Conservation (phyloP, 1,140 invertebrate species). For the Carposina sasakii region DNA sequence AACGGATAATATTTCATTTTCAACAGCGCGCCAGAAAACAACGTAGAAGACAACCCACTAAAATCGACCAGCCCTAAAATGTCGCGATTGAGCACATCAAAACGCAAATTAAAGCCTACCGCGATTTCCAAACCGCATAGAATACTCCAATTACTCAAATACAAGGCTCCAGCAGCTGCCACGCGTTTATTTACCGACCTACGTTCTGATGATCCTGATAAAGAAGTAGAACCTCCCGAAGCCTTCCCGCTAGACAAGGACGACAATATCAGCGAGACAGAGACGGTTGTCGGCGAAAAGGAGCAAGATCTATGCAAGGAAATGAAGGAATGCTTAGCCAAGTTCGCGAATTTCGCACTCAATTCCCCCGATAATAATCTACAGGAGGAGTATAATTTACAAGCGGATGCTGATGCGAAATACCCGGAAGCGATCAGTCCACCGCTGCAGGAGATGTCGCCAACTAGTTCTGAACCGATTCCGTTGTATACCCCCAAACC, state of each 20-base stretch:
- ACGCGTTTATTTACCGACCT: conserved; percentile 26
- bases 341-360: conserved; percentile 56
- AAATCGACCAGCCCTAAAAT: conserved; percentile 42
- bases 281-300: conserved; percentile 58
- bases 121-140: conserved; percentile 44
- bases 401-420: conserved; percentile 23
- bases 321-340: conserved; percentile 59
- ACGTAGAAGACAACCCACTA: conserved; percentile 55
- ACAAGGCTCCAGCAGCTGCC: conserved; percentile 33
- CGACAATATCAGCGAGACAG: conserved; percentile 51
- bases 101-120: conserved; percentile 48
- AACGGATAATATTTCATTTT: too few relatives aligned
- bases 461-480: conserved; percentile 46
- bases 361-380: conserved; percentile 29
- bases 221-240: conserved; percentile 51
- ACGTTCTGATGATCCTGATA: conserved; percentile 30
- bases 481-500: conserved; percentile 49
- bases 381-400: conserved; percentile 22
- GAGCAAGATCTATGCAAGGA: conserved; percentile 52
- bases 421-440: conserved; percentile 55
- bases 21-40: conserved; percentile 51
- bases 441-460: conserved; percentile 59
- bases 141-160: conserved; percentile 57
- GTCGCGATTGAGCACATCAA: conserved; percentile 40
- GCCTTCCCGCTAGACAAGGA: conserved; percentile 51